Conservation (phyloP, 2,888 invertebrate genomes). For the Blastobasis adustella region DNA sequence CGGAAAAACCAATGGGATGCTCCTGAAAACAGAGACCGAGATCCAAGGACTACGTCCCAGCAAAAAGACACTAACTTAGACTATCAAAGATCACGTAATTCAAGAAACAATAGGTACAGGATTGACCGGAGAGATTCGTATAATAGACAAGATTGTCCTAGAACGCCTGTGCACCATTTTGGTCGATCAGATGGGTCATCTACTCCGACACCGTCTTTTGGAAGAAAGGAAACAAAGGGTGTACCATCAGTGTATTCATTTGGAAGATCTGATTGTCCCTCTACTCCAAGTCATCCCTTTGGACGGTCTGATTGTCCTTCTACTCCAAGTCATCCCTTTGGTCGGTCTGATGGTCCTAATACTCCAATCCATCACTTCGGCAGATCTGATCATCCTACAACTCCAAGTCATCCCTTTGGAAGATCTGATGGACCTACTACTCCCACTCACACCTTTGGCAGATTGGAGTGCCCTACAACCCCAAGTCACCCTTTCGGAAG, state of each 20-base stretch:
- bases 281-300: slow-evolving; percentile 31
- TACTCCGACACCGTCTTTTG: slow-evolving; percentile 26
- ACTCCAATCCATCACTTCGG: slow-evolving; percentile 41
- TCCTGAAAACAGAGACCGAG: slow-evolving; percentile 8
- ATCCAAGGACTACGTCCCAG: slow-evolving; percentile 11
- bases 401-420: slow-evolving; percentile 36
- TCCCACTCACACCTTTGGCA: slow-evolving; percentile 39
- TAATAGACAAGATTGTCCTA: slow-evolving; percentile 21
- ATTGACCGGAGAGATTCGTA: slow-evolving; percentile 25
- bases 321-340: slow-evolving; percentile 35
- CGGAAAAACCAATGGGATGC: slow-evolving; percentile 3
- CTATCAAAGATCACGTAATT: slow-evolving; percentile 17
- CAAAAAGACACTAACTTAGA: slow-evolving; percentile 18
- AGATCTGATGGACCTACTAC: slow-evolving; percentile 38
- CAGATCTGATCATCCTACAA: slow-evolving; percentile 31
- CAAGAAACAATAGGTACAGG: slow-evolving; percentile 22
- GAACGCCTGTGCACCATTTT: slow-evolving; percentile 20
- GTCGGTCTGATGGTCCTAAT: slow-evolving; percentile 31
- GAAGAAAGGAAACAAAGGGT: slow-evolving; percentile 17
- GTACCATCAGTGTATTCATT: slow-evolving; percentile 28
- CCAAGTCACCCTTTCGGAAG: slow-evolving; percentile 30
- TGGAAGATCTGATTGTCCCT: slow-evolving; percentile 25
- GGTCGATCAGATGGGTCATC: slow-evolving; percentile 22
- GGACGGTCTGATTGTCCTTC: slow-evolving; percentile 32
- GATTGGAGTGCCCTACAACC: slow-evolving; percentile 29